These are phyloP conservation scores for Cirrhinus mrigala DNA, from an alignment of 2,797 vertebrate genomes.

Conservation along the genomic window DNA sequence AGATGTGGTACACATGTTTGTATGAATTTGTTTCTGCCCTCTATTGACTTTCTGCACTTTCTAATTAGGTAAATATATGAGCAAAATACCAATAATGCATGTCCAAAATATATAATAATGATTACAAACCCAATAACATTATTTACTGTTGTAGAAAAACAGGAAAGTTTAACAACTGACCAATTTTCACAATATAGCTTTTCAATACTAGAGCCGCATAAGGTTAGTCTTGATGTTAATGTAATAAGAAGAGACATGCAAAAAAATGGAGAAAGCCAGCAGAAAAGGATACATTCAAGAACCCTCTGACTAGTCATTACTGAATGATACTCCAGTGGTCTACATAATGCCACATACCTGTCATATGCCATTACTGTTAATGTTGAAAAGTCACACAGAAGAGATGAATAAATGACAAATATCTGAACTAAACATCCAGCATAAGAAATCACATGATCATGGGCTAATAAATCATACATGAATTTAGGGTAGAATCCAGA, in stretches of 20 bases:
- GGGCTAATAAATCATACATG: background rate
- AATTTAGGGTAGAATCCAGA: constrained; percentile 58
- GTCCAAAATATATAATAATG: constrained; percentile 37
- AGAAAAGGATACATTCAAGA: background rate
- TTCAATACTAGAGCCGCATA: constrained; percentile 36
- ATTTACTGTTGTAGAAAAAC: constrained; percentile 33
- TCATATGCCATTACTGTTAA: constrained; percentile 49
- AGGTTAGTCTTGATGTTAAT: background rate
- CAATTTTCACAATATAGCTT: constrained; percentile 49
- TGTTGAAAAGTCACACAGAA: constrained; percentile 15
- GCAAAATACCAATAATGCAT: background rate
- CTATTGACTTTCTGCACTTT: background rate
- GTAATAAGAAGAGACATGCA: background rate
- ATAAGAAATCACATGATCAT: constrained; percentile 29
- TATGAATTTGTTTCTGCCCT: background rate
- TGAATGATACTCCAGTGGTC: constrained; percentile 34
- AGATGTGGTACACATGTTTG: constrained; percentile 6
- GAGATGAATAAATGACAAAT: constrained; percentile 38
- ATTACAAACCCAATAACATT: constrained; percentile 38
- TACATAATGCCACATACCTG: constrained; percentile 42
- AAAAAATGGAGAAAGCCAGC: constrained; percentile 30
- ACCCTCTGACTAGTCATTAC: constrained; percentile 25
- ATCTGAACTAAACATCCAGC: constrained; percentile 35
- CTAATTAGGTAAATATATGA: background rate
- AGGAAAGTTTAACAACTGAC: constrained; percentile 45